phyloP scores from a whole-genome alignment of 2,113 vertebrate genomes.

The Rutilus rutilus region DNA sequence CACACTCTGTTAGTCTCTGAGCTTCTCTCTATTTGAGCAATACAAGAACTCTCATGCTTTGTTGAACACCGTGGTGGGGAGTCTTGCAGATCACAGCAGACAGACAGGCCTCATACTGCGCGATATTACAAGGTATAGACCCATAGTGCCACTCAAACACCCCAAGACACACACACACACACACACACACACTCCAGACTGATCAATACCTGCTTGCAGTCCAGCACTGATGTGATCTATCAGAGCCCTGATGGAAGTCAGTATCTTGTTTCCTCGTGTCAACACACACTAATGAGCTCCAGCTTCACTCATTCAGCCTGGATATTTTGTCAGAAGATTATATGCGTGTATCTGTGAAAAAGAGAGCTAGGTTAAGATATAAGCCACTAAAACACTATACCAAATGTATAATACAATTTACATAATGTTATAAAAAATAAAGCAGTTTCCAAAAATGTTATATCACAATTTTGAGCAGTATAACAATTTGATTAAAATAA shows the following conservation, averaged over 20 bases:
- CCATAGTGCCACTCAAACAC: not conserved
- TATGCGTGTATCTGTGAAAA: not conserved
- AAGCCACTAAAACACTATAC: not conserved
- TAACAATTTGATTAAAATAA: not conserved
- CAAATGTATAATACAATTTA: not conserved
- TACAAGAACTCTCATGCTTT: conserved; percentile 14
- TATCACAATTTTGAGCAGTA: not conserved
- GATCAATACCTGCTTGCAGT: conserved; percentile 59
- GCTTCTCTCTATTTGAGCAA: conserved; percentile 27
- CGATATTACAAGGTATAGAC: conserved; percentile 17
- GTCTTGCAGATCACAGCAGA: not conserved
- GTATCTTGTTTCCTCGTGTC: conserved; percentile 79
- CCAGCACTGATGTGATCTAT: conserved; percentile 78
- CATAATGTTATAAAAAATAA: not conserved
- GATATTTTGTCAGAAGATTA: not conserved
- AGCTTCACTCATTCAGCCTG: conserved; percentile 74
- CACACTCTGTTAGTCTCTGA: not conserved
- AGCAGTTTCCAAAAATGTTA: not conserved
- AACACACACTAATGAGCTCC: conserved; percentile 92
- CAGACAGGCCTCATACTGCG: conserved; percentile 22
- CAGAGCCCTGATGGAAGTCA: conserved; percentile 57
- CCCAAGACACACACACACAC: not conserved
- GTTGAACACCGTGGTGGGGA: conserved; percentile 1
- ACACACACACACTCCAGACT: conserved; percentile 52
- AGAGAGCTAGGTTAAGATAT: not conserved